phyloP scores from a whole-genome alignment of 2,797 vertebrate genomes.

The Myoxocephalus aenaeus region DNA sequence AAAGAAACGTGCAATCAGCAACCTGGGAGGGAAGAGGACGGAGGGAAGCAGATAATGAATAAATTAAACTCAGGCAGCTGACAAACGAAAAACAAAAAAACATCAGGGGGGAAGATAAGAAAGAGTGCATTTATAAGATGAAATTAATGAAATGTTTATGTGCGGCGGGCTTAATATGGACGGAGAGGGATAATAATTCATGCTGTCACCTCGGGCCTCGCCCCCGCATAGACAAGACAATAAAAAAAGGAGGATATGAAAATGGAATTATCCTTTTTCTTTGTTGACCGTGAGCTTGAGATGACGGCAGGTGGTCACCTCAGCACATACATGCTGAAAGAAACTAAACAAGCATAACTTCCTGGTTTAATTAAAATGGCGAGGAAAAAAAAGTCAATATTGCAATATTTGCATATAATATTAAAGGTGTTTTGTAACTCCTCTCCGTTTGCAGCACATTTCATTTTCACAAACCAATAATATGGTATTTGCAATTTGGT shows the following conservation, averaged over 20 bases:
- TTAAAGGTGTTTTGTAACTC: slow-evolving; percentile 2
- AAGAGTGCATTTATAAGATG: slow-evolving; percentile 49
- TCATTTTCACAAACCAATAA: slow-evolving; percentile 30
- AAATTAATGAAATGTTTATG: slow-evolving; percentile 74
- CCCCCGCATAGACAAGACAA: slow-evolving; percentile 50
- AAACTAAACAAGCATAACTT: slow-evolving; percentile 23
- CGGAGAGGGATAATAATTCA: slow-evolving; percentile 57
- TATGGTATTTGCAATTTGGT: slow-evolving; percentile 5
- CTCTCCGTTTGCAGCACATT: slow-evolving; percentile 22
- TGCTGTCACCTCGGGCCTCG: slow-evolving; percentile 34
- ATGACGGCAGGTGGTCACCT: slow-evolving; percentile 34
- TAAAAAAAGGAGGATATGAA: slow-evolving; percentile 59
- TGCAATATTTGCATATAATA: slow-evolving; percentile 17
- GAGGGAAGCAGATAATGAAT: slow-evolving; percentile 54
- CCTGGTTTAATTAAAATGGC: slow-evolving; percentile 49
- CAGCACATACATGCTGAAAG: slow-evolving; percentile 33
- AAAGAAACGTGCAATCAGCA: slow-evolving; percentile 39
- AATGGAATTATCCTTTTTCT: slow-evolving; percentile 54
- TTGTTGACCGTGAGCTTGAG: slow-evolving; percentile 54
- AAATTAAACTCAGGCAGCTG: slow-evolving; percentile 63
- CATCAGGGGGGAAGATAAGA: slow-evolving; percentile 60
- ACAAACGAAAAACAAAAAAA: slow-evolving; percentile 52
- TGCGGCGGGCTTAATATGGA: slow-evolving; percentile 45
- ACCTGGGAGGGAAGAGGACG: slow-evolving; percentile 19
- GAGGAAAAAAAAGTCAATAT: slow-evolving; percentile 8